Evolutionary conservation across 2,797 vertebrate genomes (phyloP).

Genomic region (Pterois miles): DNA sequence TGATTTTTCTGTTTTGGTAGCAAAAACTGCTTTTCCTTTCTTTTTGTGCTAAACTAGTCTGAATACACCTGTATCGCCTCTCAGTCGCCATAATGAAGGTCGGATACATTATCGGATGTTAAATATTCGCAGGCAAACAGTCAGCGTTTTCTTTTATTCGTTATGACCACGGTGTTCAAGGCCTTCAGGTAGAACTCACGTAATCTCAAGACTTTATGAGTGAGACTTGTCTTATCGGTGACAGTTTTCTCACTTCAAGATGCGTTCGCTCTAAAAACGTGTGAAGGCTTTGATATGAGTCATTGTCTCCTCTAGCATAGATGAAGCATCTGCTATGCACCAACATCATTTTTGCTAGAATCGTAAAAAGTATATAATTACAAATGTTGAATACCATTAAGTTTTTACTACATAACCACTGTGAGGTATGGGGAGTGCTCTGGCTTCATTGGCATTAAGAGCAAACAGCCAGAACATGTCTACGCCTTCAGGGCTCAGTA

Average conservation of each 20-base stretch:
- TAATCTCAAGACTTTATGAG: background rate
- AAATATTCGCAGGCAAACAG: too few relatives aligned
- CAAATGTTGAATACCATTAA: background rate
- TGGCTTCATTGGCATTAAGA: conserved; percentile 8
- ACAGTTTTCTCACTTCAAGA: background rate
- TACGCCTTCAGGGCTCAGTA: conserved; percentile 10
- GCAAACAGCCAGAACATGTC: conserved; percentile 27
- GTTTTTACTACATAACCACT: background rate
- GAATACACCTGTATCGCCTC: too few relatives aligned
- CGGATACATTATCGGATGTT: too few relatives aligned
- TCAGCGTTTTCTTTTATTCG: too few relatives aligned
- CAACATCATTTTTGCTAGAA: background rate
- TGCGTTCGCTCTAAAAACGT: background rate
- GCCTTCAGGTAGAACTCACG: background rate
- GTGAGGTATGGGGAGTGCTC: background rate
- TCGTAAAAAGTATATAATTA: background rate
- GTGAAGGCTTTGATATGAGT: background rate
- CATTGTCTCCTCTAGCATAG: too few relatives aligned
- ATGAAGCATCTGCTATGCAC: too few relatives aligned
- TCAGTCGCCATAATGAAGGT: too few relatives aligned
- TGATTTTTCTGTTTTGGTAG: too few relatives aligned
- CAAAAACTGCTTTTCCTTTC: too few relatives aligned
- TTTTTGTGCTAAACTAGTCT: too few relatives aligned
- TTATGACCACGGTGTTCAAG: background rate
- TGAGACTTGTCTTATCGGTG: background rate